Percentiles rank a stretch among this genome's conserved stretches.
Evolutionary conservation across 2,888 invertebrate genomes (phyloP).

Genomic region (Rhingia campestris): DNA sequence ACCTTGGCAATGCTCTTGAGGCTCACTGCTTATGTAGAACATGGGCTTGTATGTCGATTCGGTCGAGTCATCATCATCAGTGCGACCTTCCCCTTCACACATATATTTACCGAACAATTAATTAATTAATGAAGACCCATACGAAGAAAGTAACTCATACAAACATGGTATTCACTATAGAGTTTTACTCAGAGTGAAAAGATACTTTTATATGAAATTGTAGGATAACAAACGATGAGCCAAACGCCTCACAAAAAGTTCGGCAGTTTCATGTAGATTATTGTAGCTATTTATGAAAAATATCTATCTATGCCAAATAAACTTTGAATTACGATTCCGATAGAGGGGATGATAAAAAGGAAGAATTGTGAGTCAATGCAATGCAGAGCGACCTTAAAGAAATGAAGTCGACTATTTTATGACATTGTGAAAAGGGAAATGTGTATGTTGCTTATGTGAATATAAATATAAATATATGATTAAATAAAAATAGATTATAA

Average conservation of each 20-base stretch:
- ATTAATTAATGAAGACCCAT: slow-evolving; percentile 59
- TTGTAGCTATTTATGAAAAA: slow-evolving; percentile 39
- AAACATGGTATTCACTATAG: slow-evolving; percentile 11
- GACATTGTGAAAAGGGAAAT: slow-evolving; percentile 32
- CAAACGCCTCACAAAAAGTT: slow-evolving; percentile 1
- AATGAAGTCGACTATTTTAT: slow-evolving; percentile 14
- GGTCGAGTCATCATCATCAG: slow-evolving; percentile 61
- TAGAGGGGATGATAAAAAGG: slow-evolving; percentile 9
- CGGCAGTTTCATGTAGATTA: slow-evolving; percentile 11
- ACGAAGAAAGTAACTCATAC: background rate
- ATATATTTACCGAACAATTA: slow-evolving; percentile 58
- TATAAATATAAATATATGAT: no score
- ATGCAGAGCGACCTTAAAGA: slow-evolving; percentile 19
- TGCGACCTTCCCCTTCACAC: slow-evolving; percentile 66
- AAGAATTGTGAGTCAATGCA: slow-evolving; percentile 37
- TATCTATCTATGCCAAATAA: slow-evolving; percentile 42
- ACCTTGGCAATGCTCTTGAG: slow-evolving; percentile 70
- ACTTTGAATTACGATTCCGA: slow-evolving; percentile 28
- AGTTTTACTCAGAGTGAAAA: slow-evolving; percentile 25
- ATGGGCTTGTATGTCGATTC: slow-evolving; percentile 8
- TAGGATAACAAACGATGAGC: slow-evolving; percentile 27
- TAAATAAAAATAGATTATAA: no score
- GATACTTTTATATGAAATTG: slow-evolving; percentile 41
- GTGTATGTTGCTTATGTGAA: background rate
- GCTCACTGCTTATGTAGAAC: slow-evolving; percentile 26